A percentile compares a stretch with the other conserved stretches of the same genome.
Evolutionary conservation across 2,797 vertebrate genomes (phyloP).

Genomic region (Danio kyathit): DNA sequence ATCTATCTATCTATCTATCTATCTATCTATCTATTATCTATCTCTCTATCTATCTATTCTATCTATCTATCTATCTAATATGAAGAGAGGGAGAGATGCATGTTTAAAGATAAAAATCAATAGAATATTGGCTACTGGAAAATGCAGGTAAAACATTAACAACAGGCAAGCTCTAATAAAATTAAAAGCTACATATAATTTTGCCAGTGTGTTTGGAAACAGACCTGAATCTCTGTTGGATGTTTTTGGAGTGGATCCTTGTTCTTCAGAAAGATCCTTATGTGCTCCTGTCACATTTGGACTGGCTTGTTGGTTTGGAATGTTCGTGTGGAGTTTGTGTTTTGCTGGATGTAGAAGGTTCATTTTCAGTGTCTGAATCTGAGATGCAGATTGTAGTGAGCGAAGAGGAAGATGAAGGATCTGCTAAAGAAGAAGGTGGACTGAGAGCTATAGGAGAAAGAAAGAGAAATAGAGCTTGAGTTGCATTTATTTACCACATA

Average conservation of each 20-base stretch:
- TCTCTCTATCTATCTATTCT: too few relatives aligned
- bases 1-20: too few relatives aligned
- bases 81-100: too few relatives aligned
- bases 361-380: constrained; percentile 29
- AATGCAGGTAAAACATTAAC: too few relatives aligned
- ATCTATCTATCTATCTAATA: too few relatives aligned
- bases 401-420: constrained; percentile 54
- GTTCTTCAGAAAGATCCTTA: background rate
- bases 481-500: background rate
- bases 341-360: background rate
- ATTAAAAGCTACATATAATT: too few relatives aligned
- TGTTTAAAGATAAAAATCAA: too few relatives aligned
- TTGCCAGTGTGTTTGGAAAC: background rate
- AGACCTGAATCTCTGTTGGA: constrained; percentile 30
- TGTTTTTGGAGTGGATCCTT: background rate
- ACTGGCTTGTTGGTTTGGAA: background rate
- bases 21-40: too few relatives aligned
- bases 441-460: constrained; percentile 19
- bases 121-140: too few relatives aligned
- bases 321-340: background rate
- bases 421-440: constrained; percentile 19
- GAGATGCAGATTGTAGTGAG: constrained; percentile 49
- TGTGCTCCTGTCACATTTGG: background rate
- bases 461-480: constrained; percentile 18
- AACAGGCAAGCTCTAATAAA: too few relatives aligned